Evolutionary conservation across 2,888 invertebrate species (phyloP).

Genomic region (Catocala nupta): DNA sequence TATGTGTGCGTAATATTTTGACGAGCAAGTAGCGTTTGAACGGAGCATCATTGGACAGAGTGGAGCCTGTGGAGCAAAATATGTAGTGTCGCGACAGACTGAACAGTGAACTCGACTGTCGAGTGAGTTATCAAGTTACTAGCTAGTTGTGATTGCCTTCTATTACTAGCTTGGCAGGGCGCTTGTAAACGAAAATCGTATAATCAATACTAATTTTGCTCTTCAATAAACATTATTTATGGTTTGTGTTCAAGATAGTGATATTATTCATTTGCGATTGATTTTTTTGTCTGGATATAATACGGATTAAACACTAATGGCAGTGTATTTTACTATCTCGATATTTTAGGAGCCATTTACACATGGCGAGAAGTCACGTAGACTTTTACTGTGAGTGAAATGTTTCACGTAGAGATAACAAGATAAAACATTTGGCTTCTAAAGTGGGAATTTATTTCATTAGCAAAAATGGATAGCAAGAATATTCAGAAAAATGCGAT

Average conservation of each 20-base stretch:
- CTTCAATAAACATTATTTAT: slow-evolving; percentile 23
- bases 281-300: slow-evolving; percentile 13
- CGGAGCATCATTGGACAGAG: slow-evolving; percentile 44
- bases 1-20: slow-evolving; percentile 43
- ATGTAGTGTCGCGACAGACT: not conserved
- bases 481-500: slow-evolving; percentile 85
- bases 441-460: slow-evolving; percentile 22
- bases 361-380: slow-evolving; percentile 86
- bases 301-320: slow-evolving; percentile 34
- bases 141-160: slow-evolving; percentile 42
- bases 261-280: slow-evolving; percentile 25
- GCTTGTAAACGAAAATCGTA: slow-evolving; percentile 47
- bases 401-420: slow-evolving; percentile 47
- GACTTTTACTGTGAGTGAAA: slow-evolving; percentile 60
- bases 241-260: slow-evolving; percentile 29
- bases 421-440: slow-evolving; percentile 27
- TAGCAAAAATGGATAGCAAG: slow-evolving; percentile 76
- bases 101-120: slow-evolving; percentile 14
- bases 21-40: slow-evolving; percentile 49
- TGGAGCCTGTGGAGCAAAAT: slow-evolving; percentile 1
- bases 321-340: slow-evolving; percentile 48
- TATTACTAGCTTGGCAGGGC: slow-evolving; percentile 39
- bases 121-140: slow-evolving; percentile 52
- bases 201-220: slow-evolving; percentile 49
- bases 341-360: slow-evolving; percentile 82